Evolutionary conservation across 2,797 vertebrate genomes (phyloP), one percentile per base, ranked within the genome.

Genomic region (Pangasius krempfi): DNA sequence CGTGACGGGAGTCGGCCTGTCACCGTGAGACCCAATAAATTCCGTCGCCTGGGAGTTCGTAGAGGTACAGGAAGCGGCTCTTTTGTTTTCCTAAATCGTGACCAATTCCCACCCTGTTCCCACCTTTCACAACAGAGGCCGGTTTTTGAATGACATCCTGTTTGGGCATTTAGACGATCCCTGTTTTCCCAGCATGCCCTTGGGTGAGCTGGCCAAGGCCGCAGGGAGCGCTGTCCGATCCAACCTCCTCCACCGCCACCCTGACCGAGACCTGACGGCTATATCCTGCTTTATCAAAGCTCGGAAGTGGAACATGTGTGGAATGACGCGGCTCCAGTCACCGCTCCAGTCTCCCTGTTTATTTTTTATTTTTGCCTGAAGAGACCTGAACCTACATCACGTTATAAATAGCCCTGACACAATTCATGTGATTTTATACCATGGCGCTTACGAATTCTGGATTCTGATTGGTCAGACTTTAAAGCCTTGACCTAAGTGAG

Each of bases 251-350:
- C 82, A 84, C 60, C 62, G 22, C 47, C 62, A 68, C n/a, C 44
- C 44, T 52, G 47, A 66, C 75, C 16, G 75, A 79, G 76, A 91
- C 80, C 86, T 88, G 87, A 83, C 60, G 87, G 85, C 87, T 84
- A 90, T 84, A 91, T 92, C 91, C 91, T 92, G 91, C 40, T 90
- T 92, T 91, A 90, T 92, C 91, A 92, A 92, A 92, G 92, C 89
- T 89, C 89, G 90, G 90, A 91, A 90, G 90, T 66, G 52, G 73
- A 90, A 82, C 79, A 13, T 25, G 56, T 87, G 50, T 85, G 54
- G 86, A 91, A 89, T 84, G 89, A 66, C 52, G 37, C 82, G 84
- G 44, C 80, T 68, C 62, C 44, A 30, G 84, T 84, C 84, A 72
- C 72, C 70, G 80, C 85, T 87, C 81, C 79, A 33, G 84, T 60